Conservation (phyloP, 2,797 vertebrate species). For the Buceros bicornis region DNA sequence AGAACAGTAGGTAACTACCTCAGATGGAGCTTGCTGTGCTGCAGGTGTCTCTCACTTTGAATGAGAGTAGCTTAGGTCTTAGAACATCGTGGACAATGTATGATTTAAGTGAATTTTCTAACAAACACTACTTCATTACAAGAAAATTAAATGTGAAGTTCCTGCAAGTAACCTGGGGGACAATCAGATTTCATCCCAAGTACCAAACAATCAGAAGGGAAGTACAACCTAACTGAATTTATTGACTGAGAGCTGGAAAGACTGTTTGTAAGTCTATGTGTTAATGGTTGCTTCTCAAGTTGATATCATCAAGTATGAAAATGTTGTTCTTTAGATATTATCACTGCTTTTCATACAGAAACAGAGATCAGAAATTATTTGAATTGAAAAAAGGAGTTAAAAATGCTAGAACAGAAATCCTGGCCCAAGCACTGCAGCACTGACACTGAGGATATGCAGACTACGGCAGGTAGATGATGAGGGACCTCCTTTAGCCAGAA, state of each 20-base stretch:
- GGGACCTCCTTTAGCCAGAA: not conserved
- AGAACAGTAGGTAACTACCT: not conserved
- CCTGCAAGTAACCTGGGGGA: not conserved
- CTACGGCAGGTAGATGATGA: not conserved
- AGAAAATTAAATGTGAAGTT: not conserved
- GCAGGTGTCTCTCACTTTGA: not conserved
- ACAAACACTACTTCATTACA: not conserved
- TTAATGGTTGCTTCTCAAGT: not conserved
- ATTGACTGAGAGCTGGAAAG: not conserved
- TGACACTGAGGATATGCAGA: not conserved
- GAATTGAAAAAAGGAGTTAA: not conserved
- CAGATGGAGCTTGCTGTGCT: not conserved
- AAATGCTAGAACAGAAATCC: not conserved
- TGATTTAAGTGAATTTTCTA: not conserved
- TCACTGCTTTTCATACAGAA: not conserved
- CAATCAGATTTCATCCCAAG: not conserved
- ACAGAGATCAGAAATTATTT: accelerated
- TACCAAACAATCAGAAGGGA: not conserved
- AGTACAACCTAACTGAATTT: not conserved
- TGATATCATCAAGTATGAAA: not conserved
- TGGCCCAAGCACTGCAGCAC: not conserved
- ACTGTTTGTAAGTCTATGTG: not conserved
- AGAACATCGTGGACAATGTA: not conserved
- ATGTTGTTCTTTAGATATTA: not conserved
- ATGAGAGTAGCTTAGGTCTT: not conserved